Conservation (phyloP, 1,140 invertebrate genomes). For the Cyrtorhinus lividipennis region DNA sequence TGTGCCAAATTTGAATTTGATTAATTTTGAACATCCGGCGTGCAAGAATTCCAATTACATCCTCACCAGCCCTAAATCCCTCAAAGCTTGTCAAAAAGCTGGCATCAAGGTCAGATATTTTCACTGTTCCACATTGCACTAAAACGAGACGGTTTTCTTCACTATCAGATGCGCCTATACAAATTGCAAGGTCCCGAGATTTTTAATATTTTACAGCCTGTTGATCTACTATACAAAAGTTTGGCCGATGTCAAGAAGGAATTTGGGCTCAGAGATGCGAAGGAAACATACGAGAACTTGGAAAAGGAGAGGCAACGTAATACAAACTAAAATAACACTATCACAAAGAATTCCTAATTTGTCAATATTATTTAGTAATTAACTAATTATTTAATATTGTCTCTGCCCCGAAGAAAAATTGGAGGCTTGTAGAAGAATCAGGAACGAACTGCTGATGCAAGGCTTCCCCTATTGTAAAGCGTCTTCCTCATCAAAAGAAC, state of each 20-base stretch:
- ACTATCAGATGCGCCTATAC: too few relatives aligned
- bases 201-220: slow-evolving; percentile 30
- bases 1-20: slow-evolving; percentile 29
- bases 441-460: slow-evolving; percentile 11
- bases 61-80: slow-evolving; percentile 38
- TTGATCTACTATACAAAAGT: slow-evolving; percentile 29
- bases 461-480: neutral
- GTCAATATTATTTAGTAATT: neutral
- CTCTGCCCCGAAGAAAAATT: slow-evolving; percentile 23
- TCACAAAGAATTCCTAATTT: too few relatives aligned
- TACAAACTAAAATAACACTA: too few relatives aligned
- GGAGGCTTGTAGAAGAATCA: slow-evolving; percentile 22
- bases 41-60: slow-evolving; percentile 35
- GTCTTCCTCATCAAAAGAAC: neutral
- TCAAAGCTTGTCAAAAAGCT: slow-evolving; percentile 36
- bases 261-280: slow-evolving; percentile 21
- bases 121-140: too few relatives aligned
- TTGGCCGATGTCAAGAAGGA: slow-evolving; percentile 25
- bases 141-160: too few relatives aligned
- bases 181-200: too few relatives aligned
- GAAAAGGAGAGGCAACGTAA: slow-evolving; percentile 25
- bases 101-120: slow-evolving; percentile 37
- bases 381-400: neutral
- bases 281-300: slow-evolving; percentile 19
- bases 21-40: slow-evolving; percentile 35